phyloP scores from a whole-genome alignment of 2,888 invertebrate genomes.

The Hydriomena furcata region DNA sequence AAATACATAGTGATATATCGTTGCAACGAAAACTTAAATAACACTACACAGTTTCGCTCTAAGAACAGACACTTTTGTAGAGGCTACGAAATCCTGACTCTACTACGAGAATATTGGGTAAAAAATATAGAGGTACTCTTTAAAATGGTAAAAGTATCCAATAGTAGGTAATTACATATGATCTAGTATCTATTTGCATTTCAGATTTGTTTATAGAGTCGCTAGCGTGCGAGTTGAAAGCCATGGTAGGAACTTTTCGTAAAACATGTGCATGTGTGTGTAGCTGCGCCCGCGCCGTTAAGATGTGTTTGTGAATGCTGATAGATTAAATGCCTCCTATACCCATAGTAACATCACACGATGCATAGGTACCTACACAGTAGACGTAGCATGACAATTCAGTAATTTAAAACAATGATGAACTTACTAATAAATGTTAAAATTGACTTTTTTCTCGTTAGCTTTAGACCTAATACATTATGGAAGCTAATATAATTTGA shows the following conservation, averaged over 20 bases:
- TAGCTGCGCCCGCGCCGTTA: conserved; percentile 46
- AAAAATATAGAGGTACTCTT: no score
- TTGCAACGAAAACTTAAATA: no score
- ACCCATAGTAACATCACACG: conserved; percentile 27
- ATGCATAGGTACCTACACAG: conserved; percentile 24
- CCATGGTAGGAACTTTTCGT: conserved; percentile 35
- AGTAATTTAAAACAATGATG: conserved; percentile 9
- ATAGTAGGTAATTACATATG: no score
- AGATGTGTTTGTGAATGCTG: conserved; percentile 52
- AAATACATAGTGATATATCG: no score
- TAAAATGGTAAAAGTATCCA: no score
- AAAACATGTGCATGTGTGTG: conserved; percentile 40
- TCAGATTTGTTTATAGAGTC: background rate
- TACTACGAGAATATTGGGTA: no score
- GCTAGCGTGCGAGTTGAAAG: conserved; percentile 2
- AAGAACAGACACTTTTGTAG: no score
- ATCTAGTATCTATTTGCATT: no score
- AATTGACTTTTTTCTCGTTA: background rate
- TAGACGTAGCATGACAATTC: conserved; percentile 23
- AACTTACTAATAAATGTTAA: conserved; percentile 3
- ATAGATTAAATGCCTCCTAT: conserved; percentile 56
- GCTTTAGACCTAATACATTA: no score
- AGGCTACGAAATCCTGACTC: no score
- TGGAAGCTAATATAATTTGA: no score
- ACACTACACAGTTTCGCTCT: no score